Base-by-base conservation (phyloP, 2,113 vertebrate species). In the Chroicocephalus ridibundus region DNA sequence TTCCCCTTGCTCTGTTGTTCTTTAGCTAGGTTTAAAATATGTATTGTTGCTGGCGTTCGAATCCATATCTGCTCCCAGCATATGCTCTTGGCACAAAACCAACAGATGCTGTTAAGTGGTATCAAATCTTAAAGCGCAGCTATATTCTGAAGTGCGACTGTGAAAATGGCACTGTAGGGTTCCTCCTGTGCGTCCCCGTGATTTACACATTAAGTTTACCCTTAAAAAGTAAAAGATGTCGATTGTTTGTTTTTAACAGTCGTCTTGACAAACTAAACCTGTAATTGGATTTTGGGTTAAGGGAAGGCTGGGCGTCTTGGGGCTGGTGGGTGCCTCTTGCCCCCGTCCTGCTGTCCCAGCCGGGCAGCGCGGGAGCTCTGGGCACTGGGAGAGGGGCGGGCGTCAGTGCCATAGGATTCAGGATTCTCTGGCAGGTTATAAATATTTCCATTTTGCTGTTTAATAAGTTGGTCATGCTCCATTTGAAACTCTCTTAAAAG, bases 11-110 rank as follows among this genome's bases (percentile, higher is more conserved):
- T 87, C 65, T 88, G 94, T 94, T 91, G 71, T 88, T 95, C 81
- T 57, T 51, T 74, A 62, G 57, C 83, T 76, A 24, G 89, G 84
- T 97, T 95, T 96, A 86, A 96, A 94, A 95, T 95, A 86, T 65
- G 80, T 95, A 90, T 97, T 88, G 89, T 90, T 90, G 58, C 96
- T 95, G 96, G 95, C 91, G 55, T 52, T 93, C 1, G 13, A 58
- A 82, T 93, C 89, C 91, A 1, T 97, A 90, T 97, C 96, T 96
- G 89, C 93, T 97, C 94, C 93, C 91, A 88, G 15, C 96, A 97
- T 96, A 94, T 95, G 95, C 94, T 96, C 34, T 95, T 97, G 97
- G 97, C 96, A 80, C 89, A 82, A 69, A 95, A 91, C 96, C 97
- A 97, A 86, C 97, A 97, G 97, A 82, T 96, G 95, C 96, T 93